These are phyloP conservation scores for Orientallactaga sibirica DNA, from an alignment of 2,797 vertebrate genomes.

Conservation along the genomic window DNA sequence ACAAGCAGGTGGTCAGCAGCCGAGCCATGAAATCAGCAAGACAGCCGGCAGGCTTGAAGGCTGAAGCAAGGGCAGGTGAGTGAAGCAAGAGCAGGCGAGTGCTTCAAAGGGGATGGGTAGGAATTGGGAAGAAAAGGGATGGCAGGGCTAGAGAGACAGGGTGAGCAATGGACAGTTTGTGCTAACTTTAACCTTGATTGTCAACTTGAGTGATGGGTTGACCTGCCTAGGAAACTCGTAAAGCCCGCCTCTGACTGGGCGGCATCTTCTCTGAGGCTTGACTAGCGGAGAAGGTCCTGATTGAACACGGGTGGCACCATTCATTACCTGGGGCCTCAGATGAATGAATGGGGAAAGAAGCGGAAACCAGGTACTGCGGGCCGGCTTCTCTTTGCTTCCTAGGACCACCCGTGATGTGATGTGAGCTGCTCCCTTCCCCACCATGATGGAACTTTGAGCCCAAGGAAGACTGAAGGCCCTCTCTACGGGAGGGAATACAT, in stretches of 20 bases:
- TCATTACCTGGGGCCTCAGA: not conserved
- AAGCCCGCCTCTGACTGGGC: not conserved
- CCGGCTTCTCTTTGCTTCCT: not conserved
- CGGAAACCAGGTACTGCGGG: not conserved
- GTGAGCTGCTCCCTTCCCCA: not conserved
- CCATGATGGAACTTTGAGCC: not conserved
- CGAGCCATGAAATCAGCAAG: not conserved
- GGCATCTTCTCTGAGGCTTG: not conserved
- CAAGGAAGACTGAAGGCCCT: not conserved
- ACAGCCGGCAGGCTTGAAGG: not conserved
- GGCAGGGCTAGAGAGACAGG: not conserved
- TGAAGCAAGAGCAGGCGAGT: not conserved
- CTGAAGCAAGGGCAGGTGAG: not conserved
- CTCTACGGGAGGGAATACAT: no score
- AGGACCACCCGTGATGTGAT: no score
- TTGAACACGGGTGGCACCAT: not conserved
- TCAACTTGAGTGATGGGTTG: not conserved
- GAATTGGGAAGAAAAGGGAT: not conserved
- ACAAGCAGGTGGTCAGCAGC: not conserved
- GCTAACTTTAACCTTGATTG: not conserved
- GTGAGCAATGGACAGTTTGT: no score
- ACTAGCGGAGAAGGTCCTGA: not conserved
- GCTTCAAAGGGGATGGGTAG: not conserved
- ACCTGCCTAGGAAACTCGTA: no score
- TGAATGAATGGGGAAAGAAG: not conserved